These are phyloP conservation scores for Idaea dimidiata DNA, from an alignment of 2,888 invertebrate species.

Conservation along the genomic window DNA sequence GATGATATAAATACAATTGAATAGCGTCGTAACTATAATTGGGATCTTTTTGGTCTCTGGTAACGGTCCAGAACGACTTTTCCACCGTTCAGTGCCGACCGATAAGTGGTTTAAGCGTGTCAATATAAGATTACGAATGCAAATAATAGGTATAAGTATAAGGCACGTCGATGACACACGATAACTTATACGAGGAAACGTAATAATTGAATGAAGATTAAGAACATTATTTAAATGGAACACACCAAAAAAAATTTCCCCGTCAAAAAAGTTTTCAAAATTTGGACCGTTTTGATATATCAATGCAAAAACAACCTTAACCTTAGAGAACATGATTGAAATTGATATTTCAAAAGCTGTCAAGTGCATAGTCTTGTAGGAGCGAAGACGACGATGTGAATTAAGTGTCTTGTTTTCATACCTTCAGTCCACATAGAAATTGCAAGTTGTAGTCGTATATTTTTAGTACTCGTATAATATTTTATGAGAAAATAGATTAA, in stretches of 20 bases:
- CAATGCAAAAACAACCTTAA: no score
- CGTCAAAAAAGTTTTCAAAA: no score
- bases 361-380: no score
- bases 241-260: not conserved
- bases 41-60: not conserved
- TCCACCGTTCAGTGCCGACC: slow-evolving; percentile 53
- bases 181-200: slow-evolving; percentile 43
- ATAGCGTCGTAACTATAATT: not conserved
- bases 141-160: slow-evolving; percentile 56
- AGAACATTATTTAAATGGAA: not conserved
- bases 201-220: not conserved
- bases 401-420: no score
- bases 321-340: no score
- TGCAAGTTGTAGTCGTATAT: no score
- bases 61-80: slow-evolving; percentile 21
- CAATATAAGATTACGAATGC: slow-evolving; percentile 70
- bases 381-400: no score
- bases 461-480: no score
- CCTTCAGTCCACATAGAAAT: no score
- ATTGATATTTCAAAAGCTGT: no score
- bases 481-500: no score
- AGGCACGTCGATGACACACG: slow-evolving; percentile 62
- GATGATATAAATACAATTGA: not conserved
- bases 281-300: no score
- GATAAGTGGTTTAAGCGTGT: slow-evolving; percentile 73